Conservation (phyloP, 1,140 invertebrate species). For the Gonatopus flavifemur region DNA sequence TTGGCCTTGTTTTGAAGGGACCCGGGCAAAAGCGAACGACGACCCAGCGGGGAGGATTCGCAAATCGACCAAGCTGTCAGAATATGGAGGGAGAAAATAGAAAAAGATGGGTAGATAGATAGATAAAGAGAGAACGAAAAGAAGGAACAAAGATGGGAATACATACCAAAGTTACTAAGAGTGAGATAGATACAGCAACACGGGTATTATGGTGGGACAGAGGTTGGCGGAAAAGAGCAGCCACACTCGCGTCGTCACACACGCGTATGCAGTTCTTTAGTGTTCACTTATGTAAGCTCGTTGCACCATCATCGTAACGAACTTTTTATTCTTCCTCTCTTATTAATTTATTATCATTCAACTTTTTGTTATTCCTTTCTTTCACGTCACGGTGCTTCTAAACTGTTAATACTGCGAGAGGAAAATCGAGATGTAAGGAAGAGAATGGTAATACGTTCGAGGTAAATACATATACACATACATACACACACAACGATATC, state of each 20-base stretch:
- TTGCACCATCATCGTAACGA: conserved; percentile 18
- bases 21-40: conserved; percentile 36
- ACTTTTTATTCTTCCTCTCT: conserved; percentile 11
- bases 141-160: conserved; percentile 7
- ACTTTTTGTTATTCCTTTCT: background rate
- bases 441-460: too few relatives aligned
- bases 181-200: conserved; percentile 3
- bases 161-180: conserved; percentile 5
- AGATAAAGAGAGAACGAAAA: conserved; percentile 8
- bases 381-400: too few relatives aligned
- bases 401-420: too few relatives aligned
- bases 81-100: conserved; percentile 16
- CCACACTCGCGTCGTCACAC: conserved; percentile 10
- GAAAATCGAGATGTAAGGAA: too few relatives aligned
- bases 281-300: conserved; percentile 36
- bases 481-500: too few relatives aligned
- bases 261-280: conserved; percentile 14
- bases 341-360: too few relatives aligned
- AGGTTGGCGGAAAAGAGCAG: background rate
- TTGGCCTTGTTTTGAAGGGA: conserved; percentile 29
- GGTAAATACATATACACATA: too few relatives aligned
- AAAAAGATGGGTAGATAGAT: conserved; percentile 10
- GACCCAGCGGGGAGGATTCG: conserved; percentile 37
- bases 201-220: background rate
- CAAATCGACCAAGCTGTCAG: conserved; percentile 48